Evolutionary conservation across 1,140 invertebrate genomes (phyloP).

Genomic region (Sycophaga agraensis): DNA sequence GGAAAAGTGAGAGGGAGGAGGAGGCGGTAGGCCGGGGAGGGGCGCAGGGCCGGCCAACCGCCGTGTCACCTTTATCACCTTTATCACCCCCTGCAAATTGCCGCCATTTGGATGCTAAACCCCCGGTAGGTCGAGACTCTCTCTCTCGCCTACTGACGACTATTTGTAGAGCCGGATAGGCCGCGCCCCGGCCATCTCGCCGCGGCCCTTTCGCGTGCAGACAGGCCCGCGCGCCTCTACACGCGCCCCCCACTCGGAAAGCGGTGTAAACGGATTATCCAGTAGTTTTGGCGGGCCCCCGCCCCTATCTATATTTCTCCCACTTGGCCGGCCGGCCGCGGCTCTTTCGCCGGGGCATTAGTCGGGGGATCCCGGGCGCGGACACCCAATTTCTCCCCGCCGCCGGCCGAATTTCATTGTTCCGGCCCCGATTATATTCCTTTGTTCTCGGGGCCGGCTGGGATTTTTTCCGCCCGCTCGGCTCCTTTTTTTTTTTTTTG

Average conservation of each 20-base stretch:
- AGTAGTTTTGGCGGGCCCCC: conserved; percentile 33
- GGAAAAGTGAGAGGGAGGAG: conserved; percentile 14
- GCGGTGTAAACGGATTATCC: conserved; percentile 50
- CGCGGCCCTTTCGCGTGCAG: not conserved
- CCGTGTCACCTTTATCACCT: conserved; percentile 58
- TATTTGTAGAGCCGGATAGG: conserved; percentile 53
- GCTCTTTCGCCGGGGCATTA: too few relatives aligned
- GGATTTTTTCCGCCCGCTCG: not conserved
- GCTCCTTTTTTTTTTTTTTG: too few relatives aligned
- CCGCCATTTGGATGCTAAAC: conserved; percentile 57
- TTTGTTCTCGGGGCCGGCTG: not conserved
- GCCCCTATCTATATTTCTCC: too few relatives aligned
- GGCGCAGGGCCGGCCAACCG: conserved; percentile 29
- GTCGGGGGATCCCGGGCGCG: too few relatives aligned
- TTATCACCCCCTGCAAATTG: conserved; percentile 59
- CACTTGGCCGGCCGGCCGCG: too few relatives aligned
- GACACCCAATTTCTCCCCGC: too few relatives aligned
- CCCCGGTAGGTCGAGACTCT: conserved; percentile 25
- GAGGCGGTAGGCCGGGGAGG: conserved; percentile 18
- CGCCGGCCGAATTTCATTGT: conserved; percentile 1
- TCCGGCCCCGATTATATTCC: not conserved
- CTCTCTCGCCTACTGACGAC: conserved; percentile 42
- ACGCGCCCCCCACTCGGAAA: conserved; percentile 27
- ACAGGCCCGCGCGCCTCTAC: too few relatives aligned
- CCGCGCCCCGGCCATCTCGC: not conserved